Conservation (phyloP, 2,113 vertebrate species). For the Ailurus styani region DNA sequence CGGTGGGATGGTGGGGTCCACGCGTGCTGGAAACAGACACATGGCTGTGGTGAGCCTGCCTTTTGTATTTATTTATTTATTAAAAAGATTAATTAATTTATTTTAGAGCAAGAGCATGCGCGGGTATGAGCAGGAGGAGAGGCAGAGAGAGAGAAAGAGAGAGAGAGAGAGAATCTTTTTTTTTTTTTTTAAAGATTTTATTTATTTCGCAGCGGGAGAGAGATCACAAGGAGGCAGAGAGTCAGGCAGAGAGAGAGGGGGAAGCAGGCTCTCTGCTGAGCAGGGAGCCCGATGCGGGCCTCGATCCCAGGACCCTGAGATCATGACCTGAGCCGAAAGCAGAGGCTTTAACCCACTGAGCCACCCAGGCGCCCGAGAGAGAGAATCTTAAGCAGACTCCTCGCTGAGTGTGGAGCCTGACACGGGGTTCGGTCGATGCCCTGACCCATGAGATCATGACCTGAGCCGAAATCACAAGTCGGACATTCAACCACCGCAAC, state of each 20-base stretch:
- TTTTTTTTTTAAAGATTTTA: too few species aligned
- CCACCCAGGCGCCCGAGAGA: too few species aligned
- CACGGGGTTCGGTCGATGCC: background rate
- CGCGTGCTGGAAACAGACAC: rapidly evolving
- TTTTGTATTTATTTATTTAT: background rate
- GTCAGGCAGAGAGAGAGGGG: too few species aligned
- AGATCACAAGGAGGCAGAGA: too few species aligned
- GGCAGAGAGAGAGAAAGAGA: background rate
- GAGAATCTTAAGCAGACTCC: background rate
- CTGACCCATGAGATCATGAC: background rate
- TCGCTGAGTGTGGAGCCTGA: background rate
- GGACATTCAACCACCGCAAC: background rate
- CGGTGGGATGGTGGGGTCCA: background rate
- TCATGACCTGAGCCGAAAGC: too few species aligned
- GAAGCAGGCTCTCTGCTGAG: too few species aligned
- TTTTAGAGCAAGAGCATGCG: background rate
- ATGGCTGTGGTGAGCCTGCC: background rate
- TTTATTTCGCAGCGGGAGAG: too few species aligned
- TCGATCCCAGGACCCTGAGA: too few species aligned
- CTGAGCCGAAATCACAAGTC: background rate
- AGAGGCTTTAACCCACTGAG: too few species aligned
- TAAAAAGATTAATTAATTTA: background rate
- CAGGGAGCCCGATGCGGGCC: too few species aligned
- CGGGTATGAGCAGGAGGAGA: background rate
- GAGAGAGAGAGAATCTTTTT: background rate